phyloP scores from a whole-genome alignment of 1,140 invertebrate species.

The Galendromus occidentalis region DNA sequence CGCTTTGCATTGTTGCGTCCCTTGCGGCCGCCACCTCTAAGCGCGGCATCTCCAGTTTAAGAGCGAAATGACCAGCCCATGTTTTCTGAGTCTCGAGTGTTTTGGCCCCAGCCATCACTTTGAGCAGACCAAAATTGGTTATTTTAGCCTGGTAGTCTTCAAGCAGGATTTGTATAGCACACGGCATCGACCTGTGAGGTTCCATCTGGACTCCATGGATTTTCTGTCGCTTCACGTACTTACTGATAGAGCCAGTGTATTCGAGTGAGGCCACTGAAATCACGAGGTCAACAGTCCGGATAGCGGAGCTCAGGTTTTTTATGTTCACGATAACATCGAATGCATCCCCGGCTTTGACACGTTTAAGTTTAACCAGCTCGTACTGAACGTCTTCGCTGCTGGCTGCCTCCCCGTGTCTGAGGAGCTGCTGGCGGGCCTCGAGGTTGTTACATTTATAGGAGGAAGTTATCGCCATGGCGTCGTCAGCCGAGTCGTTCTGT shows the following conservation, averaged over 20 bases:
- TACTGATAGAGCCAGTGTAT: constrained; percentile 1
- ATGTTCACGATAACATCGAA: neutral
- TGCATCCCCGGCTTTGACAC: neutral
- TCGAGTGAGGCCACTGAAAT: constrained; percentile 3
- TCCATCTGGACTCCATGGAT: neutral
- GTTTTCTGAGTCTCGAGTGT: neutral
- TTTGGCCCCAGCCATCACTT: constrained; percentile 1
- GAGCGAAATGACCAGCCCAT: neutral
- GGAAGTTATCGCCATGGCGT: neutral
- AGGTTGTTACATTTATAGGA: neutral
- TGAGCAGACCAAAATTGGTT: neutral
- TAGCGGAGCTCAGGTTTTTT: neutral
- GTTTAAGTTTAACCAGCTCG: neutral
- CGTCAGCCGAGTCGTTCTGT: neutral
- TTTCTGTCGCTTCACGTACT: neutral
- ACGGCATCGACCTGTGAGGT: neutral
- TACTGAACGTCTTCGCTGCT: neutral
- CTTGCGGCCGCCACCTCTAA: neutral
- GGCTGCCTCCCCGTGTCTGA: neutral
- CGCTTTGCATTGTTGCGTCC: neutral
- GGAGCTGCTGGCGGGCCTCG: neutral
- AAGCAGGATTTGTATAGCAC: neutral
- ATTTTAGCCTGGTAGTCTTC: neutral
- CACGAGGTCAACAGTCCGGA: neutral
- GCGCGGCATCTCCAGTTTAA: neutral